Conservation (phyloP, 2,888 invertebrate genomes). For the Agrenia bidenticulata region DNA sequence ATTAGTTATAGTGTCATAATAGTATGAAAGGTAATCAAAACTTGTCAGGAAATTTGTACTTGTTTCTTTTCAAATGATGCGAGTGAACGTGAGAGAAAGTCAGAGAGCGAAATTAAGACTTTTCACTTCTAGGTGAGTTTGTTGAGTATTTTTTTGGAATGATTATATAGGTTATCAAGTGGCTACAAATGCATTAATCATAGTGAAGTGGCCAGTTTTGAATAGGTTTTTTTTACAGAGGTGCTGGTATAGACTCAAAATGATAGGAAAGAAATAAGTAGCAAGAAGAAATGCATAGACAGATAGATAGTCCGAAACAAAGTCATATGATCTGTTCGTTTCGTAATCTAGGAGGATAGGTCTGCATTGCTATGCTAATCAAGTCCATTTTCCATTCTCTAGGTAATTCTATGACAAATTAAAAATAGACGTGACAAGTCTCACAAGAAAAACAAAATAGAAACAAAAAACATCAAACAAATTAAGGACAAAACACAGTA, state of each 20-base stretch:
- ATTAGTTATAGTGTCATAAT: too few relatives aligned
- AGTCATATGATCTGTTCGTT: slow-evolving; percentile 7
- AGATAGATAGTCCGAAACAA: slow-evolving; percentile 3
- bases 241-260: slow-evolving; percentile 1
- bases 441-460: not conserved
- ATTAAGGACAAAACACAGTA: not conserved
- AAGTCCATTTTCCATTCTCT: not conserved
- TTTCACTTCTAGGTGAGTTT: too few relatives aligned
- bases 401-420: too few relatives aligned
- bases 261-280: not conserved
- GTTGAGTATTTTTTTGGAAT: too few relatives aligned
- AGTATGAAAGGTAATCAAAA: too few relatives aligned
- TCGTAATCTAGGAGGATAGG: too few relatives aligned
- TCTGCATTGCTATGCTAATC: too few relatives aligned
- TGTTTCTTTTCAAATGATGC: not conserved
- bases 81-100: slow-evolving; percentile 29
- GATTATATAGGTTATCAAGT: too few relatives aligned
- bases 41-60: not conserved
- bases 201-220: not conserved
- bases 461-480: not conserved
- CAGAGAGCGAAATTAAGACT: slow-evolving; percentile 30
- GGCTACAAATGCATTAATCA: not conserved
- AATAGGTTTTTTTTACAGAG: not conserved
- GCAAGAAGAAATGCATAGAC: not conserved
- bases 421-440: not conserved